Percentiles rank a stretch among this genome's conserved stretches.
Conservation (phyloP, 2,113 vertebrate species). For the Felis chaus region DNA sequence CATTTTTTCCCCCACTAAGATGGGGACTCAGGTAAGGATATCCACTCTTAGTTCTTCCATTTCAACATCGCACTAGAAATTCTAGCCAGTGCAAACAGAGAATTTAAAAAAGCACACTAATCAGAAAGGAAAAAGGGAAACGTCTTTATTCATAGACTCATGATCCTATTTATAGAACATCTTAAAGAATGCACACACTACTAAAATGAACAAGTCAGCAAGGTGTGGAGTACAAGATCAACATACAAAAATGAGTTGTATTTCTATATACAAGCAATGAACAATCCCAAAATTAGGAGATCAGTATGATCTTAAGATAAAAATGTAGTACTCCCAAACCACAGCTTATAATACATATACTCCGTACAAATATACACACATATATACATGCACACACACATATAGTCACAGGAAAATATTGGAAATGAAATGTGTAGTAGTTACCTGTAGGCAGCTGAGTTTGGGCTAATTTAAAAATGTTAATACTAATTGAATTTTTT, state of each 20-base stretch:
- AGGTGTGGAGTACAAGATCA: background rate
- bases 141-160: background rate
- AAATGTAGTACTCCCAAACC: background rate
- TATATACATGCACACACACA: background rate
- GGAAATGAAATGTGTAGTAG: background rate
- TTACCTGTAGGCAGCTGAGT: background rate
- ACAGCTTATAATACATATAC: background rate
- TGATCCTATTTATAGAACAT: background rate
- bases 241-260: background rate
- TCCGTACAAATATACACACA: background rate
- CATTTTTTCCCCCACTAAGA: background rate
- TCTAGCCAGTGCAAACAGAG: background rate
- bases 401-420: background rate
- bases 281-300: background rate
- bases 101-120: background rate
- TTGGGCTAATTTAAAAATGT: background rate
- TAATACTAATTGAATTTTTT: background rate
- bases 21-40: background rate
- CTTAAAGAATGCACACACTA: background rate
- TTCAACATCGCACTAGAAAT: background rate
- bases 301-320: background rate
- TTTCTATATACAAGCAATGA: background rate
- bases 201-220: background rate
- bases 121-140: background rate
- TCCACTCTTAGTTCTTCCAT: background rate